phyloP scores from a whole-genome alignment of 1,140 invertebrate species.

The Ips nitidus region DNA sequence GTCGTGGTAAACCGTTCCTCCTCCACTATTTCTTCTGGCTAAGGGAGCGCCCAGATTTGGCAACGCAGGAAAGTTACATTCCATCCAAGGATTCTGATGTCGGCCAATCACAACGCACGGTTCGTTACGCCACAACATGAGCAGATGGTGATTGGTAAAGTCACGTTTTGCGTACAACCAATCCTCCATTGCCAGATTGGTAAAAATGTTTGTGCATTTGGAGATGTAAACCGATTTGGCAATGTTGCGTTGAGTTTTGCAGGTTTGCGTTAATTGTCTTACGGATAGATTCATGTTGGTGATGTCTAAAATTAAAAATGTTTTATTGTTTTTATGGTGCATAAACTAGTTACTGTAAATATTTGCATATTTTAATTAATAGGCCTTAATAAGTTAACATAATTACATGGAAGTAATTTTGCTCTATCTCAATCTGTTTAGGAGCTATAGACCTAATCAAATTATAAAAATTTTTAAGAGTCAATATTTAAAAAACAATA shows the following conservation, averaged over 20 bases:
- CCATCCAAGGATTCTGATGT: conserved; percentile 95
- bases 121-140: conserved; percentile 89
- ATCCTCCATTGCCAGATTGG: conserved; percentile 91
- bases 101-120: conserved; percentile 94
- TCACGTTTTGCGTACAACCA: conserved; percentile 88
- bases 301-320: conserved; percentile 10
- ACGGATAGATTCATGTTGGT: conserved; percentile 6
- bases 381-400: no score
- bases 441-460: no score
- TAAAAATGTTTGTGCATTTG: conserved; percentile 83
- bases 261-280: background rate
- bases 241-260: conserved; percentile 6
- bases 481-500: no score
- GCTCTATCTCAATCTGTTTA: no score
- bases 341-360: background rate
- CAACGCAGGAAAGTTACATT: conserved; percentile 69
- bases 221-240: conserved; percentile 60
- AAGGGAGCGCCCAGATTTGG: conserved; percentile 66
- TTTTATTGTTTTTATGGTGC: background rate
- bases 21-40: conserved; percentile 89
- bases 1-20: conserved; percentile 98
- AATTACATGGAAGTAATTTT: no score
- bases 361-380: background rate
- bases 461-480: no score
- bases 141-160: conserved; percentile 75